Base-by-base conservation (phyloP, 2,797 vertebrate species). In the Rhabdomys pumilio region DNA sequence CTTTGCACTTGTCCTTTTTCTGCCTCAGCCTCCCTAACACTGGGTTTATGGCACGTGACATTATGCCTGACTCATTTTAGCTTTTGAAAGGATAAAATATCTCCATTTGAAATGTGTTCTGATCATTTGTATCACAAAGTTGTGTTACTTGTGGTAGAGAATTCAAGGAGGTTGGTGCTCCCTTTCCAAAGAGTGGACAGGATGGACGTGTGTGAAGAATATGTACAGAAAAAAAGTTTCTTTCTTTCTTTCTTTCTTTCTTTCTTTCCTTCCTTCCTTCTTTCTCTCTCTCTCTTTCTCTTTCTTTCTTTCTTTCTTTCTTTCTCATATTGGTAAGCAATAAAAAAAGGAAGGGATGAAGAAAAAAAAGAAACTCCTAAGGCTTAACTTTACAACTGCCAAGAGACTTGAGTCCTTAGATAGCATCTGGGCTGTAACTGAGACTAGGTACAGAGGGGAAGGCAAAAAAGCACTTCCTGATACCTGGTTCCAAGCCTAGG, bases 241-340 rank as follows among this genome's bases (percentile, higher is more conserved):
- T 75, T 75, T 59, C 95, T 92, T 19, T 9, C 26, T 95, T 41
- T 92, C 88, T 85, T 93, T 91, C 90, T 93, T 83, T 1, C 10
- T 12, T 50, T 10, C 50, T 12, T 50, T 10, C 50, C 1, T 50
- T 10, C 50, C 4, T 1, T 5, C 55, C 19, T 3, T 5, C 15
- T 19, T 5, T 5, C 17, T 57, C 12, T 14, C 53, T 14, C 53
- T 55, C 53, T 13, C 12, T 13, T 12, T 55, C 12, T 55, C 53
- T 13, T 14, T 55, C 53, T 55, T 14, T 59, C 17, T 20, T 20
- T 59, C 57, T 59, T 20, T 19, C 57, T 89, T 95, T n/a, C 81
- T 94, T 91, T 94, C 47, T 94, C 69, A 61, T 96, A 85, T 92
- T 97, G 95, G 72, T 92, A 73, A 93, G 95, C 84, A 97, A 76